Conservation (phyloP, 2,888 invertebrate species). For the Lasioglossum calceatum region DNA sequence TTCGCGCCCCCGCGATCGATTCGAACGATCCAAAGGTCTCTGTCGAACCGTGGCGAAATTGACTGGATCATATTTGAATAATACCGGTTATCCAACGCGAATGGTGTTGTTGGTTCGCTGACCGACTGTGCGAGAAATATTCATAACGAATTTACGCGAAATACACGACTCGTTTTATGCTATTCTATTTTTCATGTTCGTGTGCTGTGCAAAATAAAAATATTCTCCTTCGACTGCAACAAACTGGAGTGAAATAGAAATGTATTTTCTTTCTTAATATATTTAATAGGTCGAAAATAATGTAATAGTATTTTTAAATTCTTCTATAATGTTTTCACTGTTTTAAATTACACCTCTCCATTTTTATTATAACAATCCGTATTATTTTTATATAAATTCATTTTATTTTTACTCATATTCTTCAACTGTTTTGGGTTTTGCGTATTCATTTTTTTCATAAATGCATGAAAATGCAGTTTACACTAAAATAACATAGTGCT, state of each 20-base stretch:
- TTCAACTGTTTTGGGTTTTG: background rate
- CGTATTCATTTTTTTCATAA: background rate
- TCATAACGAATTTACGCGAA: background rate
- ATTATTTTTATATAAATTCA: too few species aligned
- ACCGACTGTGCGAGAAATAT: background rate
- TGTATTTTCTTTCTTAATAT: background rate
- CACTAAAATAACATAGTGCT: background rate
- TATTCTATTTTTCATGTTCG: background rate
- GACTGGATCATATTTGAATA: slow-evolving; percentile 14
- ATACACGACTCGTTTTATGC: background rate
- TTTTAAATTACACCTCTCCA: too few species aligned
- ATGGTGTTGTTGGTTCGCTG: background rate
- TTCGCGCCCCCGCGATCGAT: background rate
- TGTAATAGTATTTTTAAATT: background rate
- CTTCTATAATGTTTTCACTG: too few species aligned
- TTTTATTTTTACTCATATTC: background rate
- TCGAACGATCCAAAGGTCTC: background rate
- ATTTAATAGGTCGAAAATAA: background rate
- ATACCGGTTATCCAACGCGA: background rate
- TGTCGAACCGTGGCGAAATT: slow-evolving; percentile 6
- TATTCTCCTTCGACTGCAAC: too few species aligned
- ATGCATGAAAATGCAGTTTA: background rate
- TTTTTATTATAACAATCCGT: too few species aligned
- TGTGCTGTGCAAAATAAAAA: too few species aligned
- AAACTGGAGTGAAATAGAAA: background rate